Evolutionary conservation across 2,797 vertebrate genomes (phyloP), one percentile per base, ranked within the genome.

Genomic region (Glossophaga mutica): DNA sequence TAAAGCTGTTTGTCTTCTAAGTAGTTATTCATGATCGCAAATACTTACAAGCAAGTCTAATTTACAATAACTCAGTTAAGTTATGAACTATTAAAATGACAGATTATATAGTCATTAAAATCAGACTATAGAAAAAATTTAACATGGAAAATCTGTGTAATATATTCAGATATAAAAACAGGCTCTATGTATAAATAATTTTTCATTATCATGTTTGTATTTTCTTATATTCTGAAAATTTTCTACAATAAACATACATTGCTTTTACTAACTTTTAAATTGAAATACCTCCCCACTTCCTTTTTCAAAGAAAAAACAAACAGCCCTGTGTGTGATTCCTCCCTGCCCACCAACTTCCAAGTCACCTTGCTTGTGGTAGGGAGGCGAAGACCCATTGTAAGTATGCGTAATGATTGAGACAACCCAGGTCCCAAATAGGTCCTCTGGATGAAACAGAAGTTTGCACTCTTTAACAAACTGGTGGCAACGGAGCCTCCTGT

Each of bases 141-240:
- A 89, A 91, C 29, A 74, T 6, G 32, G 48, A 93, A 94, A 96
- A 65, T 59, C 71, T 55, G 65, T 48, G 55, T 5, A 84, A 70
- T 68, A 65, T 48, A 92, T 87, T 93, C 94, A 84, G 29, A 70
- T 81, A 83, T 70, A 94, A 94, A 96, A 96, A 42, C 9, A 89
- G n/a, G 22, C n/a, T 87, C 70, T 85, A 87, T 57, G 7, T 18
- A 50, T 11, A 81, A 87, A 52, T 74, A 16, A 52, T 15, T 84
- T 93, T 93, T 76, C 77, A 79, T 86, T 65, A 90, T 94, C 42
- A 83, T 48, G n/a, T 65, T 65, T 92, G 9, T 78, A 29, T 92
- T 90, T 90, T 91, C 46, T 55, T 85, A 71, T 71, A 89, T 87
- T 93, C 67, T 83, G 16, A 26, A 86, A 94, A 87, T 34, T 76